A percentile compares a stretch with the other conserved stretches of the same genome.
These are phyloP conservation scores for Sebastes oblongus DNA, from an alignment of 2,797 vertebrate genomes.

Conservation along the genomic window DNA sequence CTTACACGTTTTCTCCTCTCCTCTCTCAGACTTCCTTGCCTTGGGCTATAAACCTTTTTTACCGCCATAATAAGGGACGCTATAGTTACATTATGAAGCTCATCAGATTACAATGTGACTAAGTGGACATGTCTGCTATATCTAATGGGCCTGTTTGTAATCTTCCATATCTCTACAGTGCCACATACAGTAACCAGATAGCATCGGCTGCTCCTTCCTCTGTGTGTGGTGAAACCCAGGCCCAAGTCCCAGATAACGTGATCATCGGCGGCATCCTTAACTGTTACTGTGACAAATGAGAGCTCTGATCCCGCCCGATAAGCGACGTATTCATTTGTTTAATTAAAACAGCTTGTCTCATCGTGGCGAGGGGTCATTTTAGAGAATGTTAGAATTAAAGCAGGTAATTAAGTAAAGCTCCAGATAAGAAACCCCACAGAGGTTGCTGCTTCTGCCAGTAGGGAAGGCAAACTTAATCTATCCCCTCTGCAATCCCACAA, in stretches of 20 bases:
- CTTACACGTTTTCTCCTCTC: background rate
- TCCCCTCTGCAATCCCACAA: conserved; percentile 89
- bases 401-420: conserved; percentile 95
- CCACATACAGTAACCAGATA: conserved; percentile 73
- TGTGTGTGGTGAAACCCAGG: conserved; percentile 79
- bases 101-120: conserved; percentile 73
- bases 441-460: conserved; percentile 82
- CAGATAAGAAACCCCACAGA: conserved; percentile 91
- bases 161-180: conserved; percentile 63
- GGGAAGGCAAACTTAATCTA: conserved; percentile 91
- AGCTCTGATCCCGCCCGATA: conserved; percentile 87
- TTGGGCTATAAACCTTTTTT: conserved; percentile 49
- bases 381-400: conserved; percentile 95
- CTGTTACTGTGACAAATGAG: conserved; percentile 90
- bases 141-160: conserved; percentile 76
- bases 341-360: conserved; percentile 93
- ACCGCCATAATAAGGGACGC: conserved; percentile 30
- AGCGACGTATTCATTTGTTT: conserved; percentile 92
- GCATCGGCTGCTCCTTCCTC: conserved; percentile 74
- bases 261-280: conserved; percentile 84
- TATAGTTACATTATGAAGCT: conserved; percentile 55
- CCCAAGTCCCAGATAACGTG: conserved; percentile 75
- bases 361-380: conserved; percentile 90
- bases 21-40: conserved; percentile 5
- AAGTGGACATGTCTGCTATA: conserved; percentile 76